Base-by-base conservation (phyloP, 2,113 vertebrate species). In the Xiphias gladius region DNA sequence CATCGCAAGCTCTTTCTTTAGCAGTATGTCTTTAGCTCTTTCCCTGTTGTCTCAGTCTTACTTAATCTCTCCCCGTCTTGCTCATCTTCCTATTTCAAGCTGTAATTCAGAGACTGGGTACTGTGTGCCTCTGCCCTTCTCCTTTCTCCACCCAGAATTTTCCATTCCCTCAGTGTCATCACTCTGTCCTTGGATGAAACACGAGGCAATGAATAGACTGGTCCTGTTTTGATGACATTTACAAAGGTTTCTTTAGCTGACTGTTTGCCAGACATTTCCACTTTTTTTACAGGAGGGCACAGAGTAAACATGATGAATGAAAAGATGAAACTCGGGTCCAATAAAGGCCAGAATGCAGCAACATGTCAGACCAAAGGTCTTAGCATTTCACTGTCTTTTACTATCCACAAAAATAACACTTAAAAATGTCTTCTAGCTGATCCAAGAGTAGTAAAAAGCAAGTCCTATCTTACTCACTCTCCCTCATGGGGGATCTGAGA, bases 161-260 rank as follows among this genome's bases (percentile, higher is more conserved):
- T 95, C 92, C 91, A 94, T 94, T 92, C 84, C 52, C 87, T 93
- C 83, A 91, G 79, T 67, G 83, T 78, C 84, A 86, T 87, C 64
- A 55, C 70, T 76, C 59, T 80, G 83, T 79, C 72, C 83, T 82
- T 76, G 81, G 80, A 86, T 86, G 65, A 88, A 88, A 86, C 73
- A 64, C 20, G 35, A 65, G 70, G 64, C 76, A 80, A 69, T 75
- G 61, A 86, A 83, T 75, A 82, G 61, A 87, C 37, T 68, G 1
- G 74, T 55, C 69, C 55, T 78, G 87, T 89, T 92, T 84, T 83
- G 79, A 78, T 93, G 91, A 86, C 87, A 92, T 94, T 94, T 92
- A 72, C 82, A 85, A 86, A 92, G 83, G 81, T 80, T 89, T 88
- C 71, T 80, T 55, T 74, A 48, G 88, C 76, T 68, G 55, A 64